Percentiles rank a stretch among this genome's conserved stretches.
These are phyloP conservation scores for Myoxocephalus aenaeus DNA, from an alignment of 2,797 vertebrate genomes.

Conservation along the genomic window DNA sequence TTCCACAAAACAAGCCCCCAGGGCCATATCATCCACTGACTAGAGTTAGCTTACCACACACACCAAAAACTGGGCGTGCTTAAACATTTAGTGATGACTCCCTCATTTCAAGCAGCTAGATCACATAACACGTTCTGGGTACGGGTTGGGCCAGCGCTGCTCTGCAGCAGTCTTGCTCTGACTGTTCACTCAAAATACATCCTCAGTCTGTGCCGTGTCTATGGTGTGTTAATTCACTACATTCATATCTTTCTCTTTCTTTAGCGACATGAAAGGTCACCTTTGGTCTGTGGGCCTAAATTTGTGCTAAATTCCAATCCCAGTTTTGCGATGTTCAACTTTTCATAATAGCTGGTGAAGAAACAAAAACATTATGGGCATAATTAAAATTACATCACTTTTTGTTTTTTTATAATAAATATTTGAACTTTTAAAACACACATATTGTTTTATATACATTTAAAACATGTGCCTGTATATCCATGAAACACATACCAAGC, in stretches of 20 bases:
- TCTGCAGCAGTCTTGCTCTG: conserved; percentile 24
- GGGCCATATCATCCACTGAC: conserved; percentile 73
- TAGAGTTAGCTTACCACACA: conserved; percentile 74
- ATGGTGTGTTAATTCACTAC: background rate
- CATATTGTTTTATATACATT: background rate
- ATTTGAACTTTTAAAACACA: background rate
- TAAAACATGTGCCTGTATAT: background rate
- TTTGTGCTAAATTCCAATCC: background rate
- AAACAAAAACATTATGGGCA: background rate
- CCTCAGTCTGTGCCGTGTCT: background rate
- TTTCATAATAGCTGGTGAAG: background rate
- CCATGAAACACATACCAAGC: background rate
- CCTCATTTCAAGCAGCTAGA: conserved; percentile 57
- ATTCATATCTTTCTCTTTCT: background rate
- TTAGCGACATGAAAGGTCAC: background rate
- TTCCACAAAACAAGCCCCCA: conserved; percentile 80
- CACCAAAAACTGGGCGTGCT: conserved; percentile 71
- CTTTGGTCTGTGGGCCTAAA: background rate
- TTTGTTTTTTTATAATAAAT: background rate
- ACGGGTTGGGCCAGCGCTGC: background rate
- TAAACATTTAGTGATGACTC: conserved; percentile 79
- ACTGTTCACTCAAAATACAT: conserved; percentile 20
- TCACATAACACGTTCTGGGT: conserved; percentile 46
- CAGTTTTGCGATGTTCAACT: background rate
- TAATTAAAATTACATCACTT: background rate